phyloP scores from a whole-genome alignment of 2,888 invertebrate genomes.

The Brachypalpus laphriformis region DNA sequence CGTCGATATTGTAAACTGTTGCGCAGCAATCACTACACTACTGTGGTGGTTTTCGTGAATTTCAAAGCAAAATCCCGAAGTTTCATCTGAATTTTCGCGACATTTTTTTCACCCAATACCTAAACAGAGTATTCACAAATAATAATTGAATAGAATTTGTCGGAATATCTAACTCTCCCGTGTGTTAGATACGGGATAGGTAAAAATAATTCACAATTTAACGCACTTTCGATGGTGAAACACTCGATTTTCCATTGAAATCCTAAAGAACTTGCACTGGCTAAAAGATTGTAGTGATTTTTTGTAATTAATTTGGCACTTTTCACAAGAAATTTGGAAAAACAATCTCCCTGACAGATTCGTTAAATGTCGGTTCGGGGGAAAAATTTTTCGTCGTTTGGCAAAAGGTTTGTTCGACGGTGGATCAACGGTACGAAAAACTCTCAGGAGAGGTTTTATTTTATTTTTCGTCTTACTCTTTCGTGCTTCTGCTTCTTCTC shows the following conservation, averaged over 20 bases:
- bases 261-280: constrained; percentile 3
- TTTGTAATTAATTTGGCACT: constrained; percentile 70
- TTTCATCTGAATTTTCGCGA: constrained; percentile 64
- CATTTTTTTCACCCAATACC: constrained; percentile 29
- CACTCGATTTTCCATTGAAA: constrained; percentile 59
- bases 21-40: constrained; percentile 52
- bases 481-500: constrained; percentile 5
- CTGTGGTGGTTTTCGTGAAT: not conserved
- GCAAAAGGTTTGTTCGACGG: constrained; percentile 71
- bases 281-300: constrained; percentile 25
- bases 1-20: constrained; percentile 38
- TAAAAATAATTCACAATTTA: constrained; percentile 38
- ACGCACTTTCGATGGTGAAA: constrained; percentile 64
- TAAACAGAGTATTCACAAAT: constrained; percentile 8
- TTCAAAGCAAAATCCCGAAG: constrained; percentile 24
- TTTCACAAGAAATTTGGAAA: constrained; percentile 63
- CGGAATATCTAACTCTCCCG: constrained; percentile 16
- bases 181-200: constrained; percentile 1
- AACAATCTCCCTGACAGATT: constrained; percentile 71
- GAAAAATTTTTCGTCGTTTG: constrained; percentile 73
- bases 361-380: constrained; percentile 72
- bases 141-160: not conserved
- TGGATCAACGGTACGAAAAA: constrained; percentile 73
- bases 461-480: constrained; percentile 27
- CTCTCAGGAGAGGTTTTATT: constrained; percentile 50